Conservation (phyloP, 2,888 invertebrate genomes). For the Dicyrtomina minuta region DNA sequence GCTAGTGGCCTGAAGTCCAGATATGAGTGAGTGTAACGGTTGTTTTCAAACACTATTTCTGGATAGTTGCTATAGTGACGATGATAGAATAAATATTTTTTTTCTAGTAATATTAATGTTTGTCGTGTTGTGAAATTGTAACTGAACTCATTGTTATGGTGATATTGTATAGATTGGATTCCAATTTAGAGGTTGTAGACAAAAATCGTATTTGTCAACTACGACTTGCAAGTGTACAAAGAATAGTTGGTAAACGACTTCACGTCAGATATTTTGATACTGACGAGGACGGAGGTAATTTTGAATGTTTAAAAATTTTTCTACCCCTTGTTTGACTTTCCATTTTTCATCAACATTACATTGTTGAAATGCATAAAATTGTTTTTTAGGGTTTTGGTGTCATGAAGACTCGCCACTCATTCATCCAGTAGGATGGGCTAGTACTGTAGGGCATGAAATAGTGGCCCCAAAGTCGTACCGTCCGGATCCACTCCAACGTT, state of each 20-base stretch:
- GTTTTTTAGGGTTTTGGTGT: constrained; percentile 80
- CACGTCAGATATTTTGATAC: constrained; percentile 87
- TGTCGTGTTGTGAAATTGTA: background rate
- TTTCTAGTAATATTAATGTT: background rate
- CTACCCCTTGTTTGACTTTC: too few relatives aligned
- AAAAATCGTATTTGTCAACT: constrained; percentile 93
- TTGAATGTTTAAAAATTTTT: too few relatives aligned
- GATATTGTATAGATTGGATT: constrained; percentile 64
- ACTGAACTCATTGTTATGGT: background rate
- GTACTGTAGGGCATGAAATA: constrained; percentile 81
- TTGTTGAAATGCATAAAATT: too few relatives aligned
- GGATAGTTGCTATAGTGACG: background rate
- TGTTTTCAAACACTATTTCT: background rate
- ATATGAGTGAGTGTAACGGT: constrained; percentile 60
- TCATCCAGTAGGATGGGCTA: constrained; percentile 97
- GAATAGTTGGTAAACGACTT: constrained; percentile 87
- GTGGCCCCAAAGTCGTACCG: constrained; percentile 77
- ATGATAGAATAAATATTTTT: background rate
- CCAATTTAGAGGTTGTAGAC: constrained; percentile 90
- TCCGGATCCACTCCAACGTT: constrained; percentile 41
- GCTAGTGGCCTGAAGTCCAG: constrained; percentile 79
- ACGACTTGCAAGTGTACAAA: constrained; percentile 79
- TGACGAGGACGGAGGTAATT: constrained; percentile 56
- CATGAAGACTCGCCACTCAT: constrained; percentile 92
- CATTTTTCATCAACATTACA: too few relatives aligned